Base-by-base conservation (phyloP, 2,113 vertebrate species). In the Embiotoca jacksoni region DNA sequence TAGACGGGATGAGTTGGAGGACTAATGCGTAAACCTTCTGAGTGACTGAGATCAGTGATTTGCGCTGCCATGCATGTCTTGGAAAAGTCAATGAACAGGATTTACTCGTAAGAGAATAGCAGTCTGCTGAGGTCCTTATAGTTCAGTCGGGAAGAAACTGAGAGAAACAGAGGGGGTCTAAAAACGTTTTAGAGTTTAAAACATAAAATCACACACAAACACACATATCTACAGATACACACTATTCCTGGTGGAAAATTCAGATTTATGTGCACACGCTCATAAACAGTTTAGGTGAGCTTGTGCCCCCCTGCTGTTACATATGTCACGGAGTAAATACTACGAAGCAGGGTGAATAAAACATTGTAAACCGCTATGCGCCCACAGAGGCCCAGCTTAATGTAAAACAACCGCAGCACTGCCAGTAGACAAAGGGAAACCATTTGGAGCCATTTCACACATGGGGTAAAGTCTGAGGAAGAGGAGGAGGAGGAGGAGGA, bases 371-470 rank as follows among this genome's bases (percentile, higher is more conserved):
- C 10, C 54, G 60, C 60, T 58, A 57, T 62, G 71, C 7, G 44
- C 76, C 67, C 76, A 54, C 3, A 64, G 72, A 80, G 57, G 8
- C 41, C 41, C 15, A 44, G 69, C 76, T 37, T 73, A 81, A 90
- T 83, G 86, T 85, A 82, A 89, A 84, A 65, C 81, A 81, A 83
- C 68, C 67, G 74, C 74, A 78, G 77, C 63, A 55, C 66, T 67
- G 80, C 78, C 75, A 78, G 63, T 66, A 85, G 75, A 90, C 80
- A 88, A 78, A 85, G 60, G 61, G 71, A 85, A 88, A 82, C 84
- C 81, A 80, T 92, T 91, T 91, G 88, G 59, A 91, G 82, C 75
- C 76, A 92, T 91, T 92, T 88, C 89, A 90, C 73, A 72, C 86
- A 85, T 86, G 80, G 71, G 79, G 86, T 75, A 86, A 83, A 64